phyloP scores from a whole-genome alignment of 2,888 invertebrate species.

The Diploptera punctata region DNA sequence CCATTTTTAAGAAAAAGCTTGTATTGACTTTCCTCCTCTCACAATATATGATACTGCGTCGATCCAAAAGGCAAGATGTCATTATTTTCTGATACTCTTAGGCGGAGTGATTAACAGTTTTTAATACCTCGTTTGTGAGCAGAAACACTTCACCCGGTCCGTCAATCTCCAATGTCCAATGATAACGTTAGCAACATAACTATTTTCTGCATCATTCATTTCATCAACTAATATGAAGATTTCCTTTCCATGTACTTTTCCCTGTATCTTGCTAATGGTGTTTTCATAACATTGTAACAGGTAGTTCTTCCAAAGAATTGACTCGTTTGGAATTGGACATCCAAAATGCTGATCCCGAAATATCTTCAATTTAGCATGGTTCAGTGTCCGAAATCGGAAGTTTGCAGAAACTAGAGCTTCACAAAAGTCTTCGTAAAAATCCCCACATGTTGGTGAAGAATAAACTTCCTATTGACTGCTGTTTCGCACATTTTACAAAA shows the following conservation, averaged over 20 bases:
- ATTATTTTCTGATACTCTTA: background rate
- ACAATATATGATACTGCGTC: too few relatives aligned
- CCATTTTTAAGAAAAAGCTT: background rate
- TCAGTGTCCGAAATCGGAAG: too few relatives aligned
- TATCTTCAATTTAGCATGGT: too few relatives aligned
- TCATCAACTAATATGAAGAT: background rate
- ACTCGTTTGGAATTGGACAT: too few relatives aligned
- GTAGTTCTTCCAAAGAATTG: too few relatives aligned
- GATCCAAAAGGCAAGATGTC: too few relatives aligned
- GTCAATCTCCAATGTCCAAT: background rate
- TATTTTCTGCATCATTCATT: background rate
- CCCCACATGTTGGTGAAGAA: background rate
- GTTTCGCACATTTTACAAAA: too few relatives aligned
- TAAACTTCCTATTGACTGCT: background rate
- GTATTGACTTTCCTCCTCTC: too few relatives aligned
- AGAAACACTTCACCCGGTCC: background rate
- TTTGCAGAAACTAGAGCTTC: too few relatives aligned
- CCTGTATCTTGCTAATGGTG: background rate
- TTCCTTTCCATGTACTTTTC: background rate
- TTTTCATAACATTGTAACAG: background rate
- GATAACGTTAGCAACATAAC: background rate
- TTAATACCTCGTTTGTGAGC: background rate
- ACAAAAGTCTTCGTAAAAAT: background rate
- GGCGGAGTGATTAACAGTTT: too few relatives aligned
- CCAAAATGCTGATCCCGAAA: too few relatives aligned